Conservation (phyloP, 2,888 invertebrate species). For the Epistrophe grossulariae region DNA sequence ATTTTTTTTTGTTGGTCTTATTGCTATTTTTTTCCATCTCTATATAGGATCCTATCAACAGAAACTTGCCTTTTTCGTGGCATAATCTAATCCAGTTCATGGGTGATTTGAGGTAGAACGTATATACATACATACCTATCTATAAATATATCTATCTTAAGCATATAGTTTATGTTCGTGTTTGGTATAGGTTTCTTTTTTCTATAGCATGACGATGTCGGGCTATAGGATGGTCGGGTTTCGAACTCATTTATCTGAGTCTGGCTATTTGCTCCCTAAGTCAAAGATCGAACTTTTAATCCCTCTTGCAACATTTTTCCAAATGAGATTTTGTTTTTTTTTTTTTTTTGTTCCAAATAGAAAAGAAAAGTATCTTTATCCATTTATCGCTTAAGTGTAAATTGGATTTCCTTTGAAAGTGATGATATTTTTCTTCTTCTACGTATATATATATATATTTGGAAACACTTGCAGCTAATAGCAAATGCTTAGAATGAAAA, state of each 20-base stretch:
- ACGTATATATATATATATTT: conserved; percentile 31
- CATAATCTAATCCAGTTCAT: conserved; percentile 44
- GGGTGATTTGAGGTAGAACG: conserved; percentile 42
- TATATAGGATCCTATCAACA: conserved; percentile 17
- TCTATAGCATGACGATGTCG: neutral
- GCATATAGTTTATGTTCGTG: conserved; percentile 46
- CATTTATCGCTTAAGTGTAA: conserved; percentile 76
- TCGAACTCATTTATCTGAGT: conserved; percentile 66
- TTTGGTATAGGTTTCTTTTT: neutral
- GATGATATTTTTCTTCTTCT: conserved; percentile 25
- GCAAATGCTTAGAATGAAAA: conserved; percentile 46
- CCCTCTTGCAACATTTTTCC: conserved; percentile 59
- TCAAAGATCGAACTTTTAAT: conserved; percentile 75
- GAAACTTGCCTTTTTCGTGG: conserved; percentile 4
- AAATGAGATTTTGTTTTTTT: conserved; percentile 60
- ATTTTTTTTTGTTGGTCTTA: conserved; percentile 32
- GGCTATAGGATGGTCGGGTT: neutral
- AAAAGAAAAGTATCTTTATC: conserved; percentile 67
- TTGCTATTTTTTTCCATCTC: conserved; percentile 31
- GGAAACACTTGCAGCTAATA: conserved; percentile 44
- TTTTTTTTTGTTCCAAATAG: conserved; percentile 19
- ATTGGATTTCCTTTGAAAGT: conserved; percentile 68
- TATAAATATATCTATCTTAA: conserved; percentile 35
- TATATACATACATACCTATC: conserved; percentile 6
- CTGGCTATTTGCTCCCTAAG: conserved; percentile 69